Base-by-base conservation (phyloP, 37 sponge, comb jelly and placozoan species). In the Lycopodina hypogea region DNA sequence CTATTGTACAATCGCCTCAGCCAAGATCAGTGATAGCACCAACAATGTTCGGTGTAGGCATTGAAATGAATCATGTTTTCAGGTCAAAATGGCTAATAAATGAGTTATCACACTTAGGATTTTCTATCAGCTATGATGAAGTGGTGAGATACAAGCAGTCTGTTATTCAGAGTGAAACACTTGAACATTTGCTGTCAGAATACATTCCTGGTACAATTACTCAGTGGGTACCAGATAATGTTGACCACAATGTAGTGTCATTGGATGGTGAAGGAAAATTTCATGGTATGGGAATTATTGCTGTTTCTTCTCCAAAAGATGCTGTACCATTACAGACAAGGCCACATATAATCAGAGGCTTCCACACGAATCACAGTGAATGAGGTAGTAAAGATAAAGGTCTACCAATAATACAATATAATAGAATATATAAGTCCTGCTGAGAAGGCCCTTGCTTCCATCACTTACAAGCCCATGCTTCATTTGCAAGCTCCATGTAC, bases 251-350 rank as follows among this genome's bases (percentile, higher is more conserved):
- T n/a, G n/a, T n/a, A n/a, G n/a, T n/a, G n/a, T n/a, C n/a, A n/a
- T n/a, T n/a, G n/a, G n/a, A n/a, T n/a, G n/a, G n/a, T n/a, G n/a
- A n/a, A n/a, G n/a, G n/a, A n/a, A n/a, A n/a, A n/a, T n/a, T n/a
- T n/a, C n/a, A n/a, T n/a, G n/a, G n/a, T n/a, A n/a, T n/a, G n/a
- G 84, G 84, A 30, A 75, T 75, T 3, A 75, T 83, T 48, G 76
- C 71, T 75, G 59, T 75, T 68, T 64, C 77, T 35, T 75, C 69
- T 60, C 32, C 84, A 23, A 59, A 73, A 71, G 60, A 81, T 71
- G 28, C 38, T 24, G 35, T 11, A 77, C 78, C 62, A 41, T 26
- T 77, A 8, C 59, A 22, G 8, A 21, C 17, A 60, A 58, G 60
- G 17, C 26, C 78, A 62, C 78, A 22, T 18, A 26, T 61, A n/a